phyloP scores from a whole-genome alignment of 2,797 vertebrate species.

The Gouania willdenowi region DNA sequence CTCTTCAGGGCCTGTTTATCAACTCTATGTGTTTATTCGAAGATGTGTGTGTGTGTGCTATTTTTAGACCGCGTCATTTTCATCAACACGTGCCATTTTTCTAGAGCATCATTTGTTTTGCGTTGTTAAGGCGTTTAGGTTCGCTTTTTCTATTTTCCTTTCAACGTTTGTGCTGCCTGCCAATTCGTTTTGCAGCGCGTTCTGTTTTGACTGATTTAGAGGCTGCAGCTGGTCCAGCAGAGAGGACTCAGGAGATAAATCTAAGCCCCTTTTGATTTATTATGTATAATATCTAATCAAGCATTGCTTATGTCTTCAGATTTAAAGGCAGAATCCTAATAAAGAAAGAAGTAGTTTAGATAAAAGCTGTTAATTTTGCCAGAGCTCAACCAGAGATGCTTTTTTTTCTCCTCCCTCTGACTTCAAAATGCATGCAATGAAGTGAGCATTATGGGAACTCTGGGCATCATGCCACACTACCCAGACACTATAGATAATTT shows the following conservation, averaged over 20 bases:
- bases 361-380: constrained; percentile 28
- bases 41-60: constrained; percentile 54
- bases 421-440: constrained; percentile 43
- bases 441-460: constrained; percentile 49
- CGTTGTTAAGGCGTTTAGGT: constrained; percentile 60
- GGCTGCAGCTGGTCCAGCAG: constrained; percentile 54
- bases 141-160: constrained; percentile 48
- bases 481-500: constrained; percentile 68
- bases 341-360: constrained; percentile 19
- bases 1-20: constrained; percentile 70
- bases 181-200: constrained; percentile 62
- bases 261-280: constrained; percentile 71
- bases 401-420: constrained; percentile 35
- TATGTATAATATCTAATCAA: constrained; percentile 74
- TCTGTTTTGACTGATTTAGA: constrained; percentile 70
- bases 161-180: constrained; percentile 42
- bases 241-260: constrained; percentile 62
- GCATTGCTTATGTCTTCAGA: constrained; percentile 62
- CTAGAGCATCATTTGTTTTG: constrained; percentile 61
- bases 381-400: constrained; percentile 30
- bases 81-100: constrained; percentile 38
- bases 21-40: constrained; percentile 70
- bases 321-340: constrained; percentile 43
- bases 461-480: constrained; percentile 57
- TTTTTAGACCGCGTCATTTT: constrained; percentile 70